Evolutionary conservation across 1,140 invertebrate genomes (phyloP).

Genomic region (Ooceraea biroi): DNA sequence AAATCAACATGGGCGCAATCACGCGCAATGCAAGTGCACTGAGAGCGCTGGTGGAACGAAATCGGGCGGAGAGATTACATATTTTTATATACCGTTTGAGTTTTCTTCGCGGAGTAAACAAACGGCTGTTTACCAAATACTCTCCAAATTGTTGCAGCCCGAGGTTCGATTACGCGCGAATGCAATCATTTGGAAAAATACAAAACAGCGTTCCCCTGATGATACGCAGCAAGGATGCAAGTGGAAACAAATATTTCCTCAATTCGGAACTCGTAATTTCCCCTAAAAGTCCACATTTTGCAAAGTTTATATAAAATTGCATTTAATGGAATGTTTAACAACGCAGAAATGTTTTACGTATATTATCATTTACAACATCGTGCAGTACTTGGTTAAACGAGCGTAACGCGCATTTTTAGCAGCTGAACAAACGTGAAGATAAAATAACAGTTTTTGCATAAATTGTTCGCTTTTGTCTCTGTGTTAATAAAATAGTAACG

Average conservation of each 20-base stretch:
- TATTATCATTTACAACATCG: conserved; percentile 19
- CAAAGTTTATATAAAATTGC: conserved; percentile 43
- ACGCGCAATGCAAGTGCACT: conserved; percentile 17
- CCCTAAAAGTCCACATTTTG: neutral
- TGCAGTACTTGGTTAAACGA: conserved; percentile 22
- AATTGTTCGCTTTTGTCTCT: conserved; percentile 19
- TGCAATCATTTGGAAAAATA: conserved; percentile 58
- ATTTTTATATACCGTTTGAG: conserved; percentile 28
- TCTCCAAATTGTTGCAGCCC: conserved; percentile 33
- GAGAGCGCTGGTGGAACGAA: conserved; percentile 37
- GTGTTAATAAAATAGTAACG: conserved; percentile 6
- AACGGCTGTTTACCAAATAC: conserved; percentile 42
- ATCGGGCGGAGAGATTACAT: conserved; percentile 49
- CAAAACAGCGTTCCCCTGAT: conserved; percentile 17
- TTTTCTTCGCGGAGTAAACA: conserved; percentile 46
- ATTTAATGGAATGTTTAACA: conserved; percentile 32
- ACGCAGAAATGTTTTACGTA: conserved; percentile 20
- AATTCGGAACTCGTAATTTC: conserved; percentile 23
- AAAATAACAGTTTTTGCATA: conserved; percentile 12
- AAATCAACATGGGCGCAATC: conserved; percentile 55
- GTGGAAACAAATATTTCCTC: conserved; percentile 49
- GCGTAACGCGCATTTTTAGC: conserved; percentile 26
- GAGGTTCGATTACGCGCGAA: conserved; percentile 39
- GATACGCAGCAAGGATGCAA: neutral
- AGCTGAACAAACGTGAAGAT: conserved; percentile 12